Evolutionary conservation across 2,888 invertebrate species (phyloP), one percentile per base, ranked within the genome.

Genomic region (Amorpha juglandis): DNA sequence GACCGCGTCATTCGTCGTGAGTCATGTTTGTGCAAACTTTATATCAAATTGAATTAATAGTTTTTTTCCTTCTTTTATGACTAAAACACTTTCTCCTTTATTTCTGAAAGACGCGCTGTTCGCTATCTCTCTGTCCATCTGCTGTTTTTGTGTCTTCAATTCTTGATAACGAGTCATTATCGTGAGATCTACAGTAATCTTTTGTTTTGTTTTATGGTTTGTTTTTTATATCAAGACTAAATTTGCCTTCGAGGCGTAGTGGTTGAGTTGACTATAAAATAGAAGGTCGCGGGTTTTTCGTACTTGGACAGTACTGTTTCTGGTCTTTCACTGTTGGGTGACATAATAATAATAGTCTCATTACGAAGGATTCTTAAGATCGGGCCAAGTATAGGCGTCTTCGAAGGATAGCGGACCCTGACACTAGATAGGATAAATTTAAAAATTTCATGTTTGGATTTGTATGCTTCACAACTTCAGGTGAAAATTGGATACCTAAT

Each of bases 1-100:
- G 52, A 58, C 19, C 58, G 19, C 50, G 50, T 58, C 58, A 21
- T 33, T 52, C 14, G 27, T 67, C 52, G 66, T 65, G 67, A 65
- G 52, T 67, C 68, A 69, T 42, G 6, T 35, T 53, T 62, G 45
- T 62, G 16, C 33, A 66, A 65, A 33, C 45, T n/a, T 12, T 48
- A 63, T 48, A 51, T 66, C 27, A 63, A 55, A 63, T 65, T 21
- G 35, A 42, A 42, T 63, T 38, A n/a, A 35, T 35, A 35, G 11
- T 16, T 58, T 42, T 42, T 19, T 58, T 21, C 8, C 19, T 35
- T 6, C 21, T 51, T 55, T 68, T 63, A 62, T 62, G 50, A 62
- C 58, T 63, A 9, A 55, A 65, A 65, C 38, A 58, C 58, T 58
- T 58, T 58, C 58, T 58, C 58, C 19, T 38, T 42, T 19, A 19